A percentile compares a stretch with the other conserved stretches of the same genome.
These are phyloP conservation scores for Rhabdophis nuchalis DNA, from an alignment of 2,797 vertebrate species.

Conservation along the genomic window DNA sequence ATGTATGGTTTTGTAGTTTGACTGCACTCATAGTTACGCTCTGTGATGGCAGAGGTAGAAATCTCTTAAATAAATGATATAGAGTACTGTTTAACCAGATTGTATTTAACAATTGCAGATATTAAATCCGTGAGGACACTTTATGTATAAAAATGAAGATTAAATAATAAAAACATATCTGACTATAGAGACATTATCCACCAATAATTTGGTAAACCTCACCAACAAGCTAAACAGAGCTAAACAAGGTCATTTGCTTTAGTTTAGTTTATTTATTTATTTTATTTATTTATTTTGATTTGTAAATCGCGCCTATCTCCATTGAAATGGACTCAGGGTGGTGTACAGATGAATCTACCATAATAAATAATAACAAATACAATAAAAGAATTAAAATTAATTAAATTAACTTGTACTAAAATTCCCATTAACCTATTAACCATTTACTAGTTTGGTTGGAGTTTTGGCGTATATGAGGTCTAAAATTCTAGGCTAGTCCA, in stretches of 20 bases:
- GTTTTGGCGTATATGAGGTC: too few relatives aligned
- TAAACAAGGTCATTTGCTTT: background rate
- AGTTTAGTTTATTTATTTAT: too few relatives aligned
- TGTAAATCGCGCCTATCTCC: too few relatives aligned
- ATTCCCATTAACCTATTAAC: too few relatives aligned
- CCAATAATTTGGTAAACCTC: background rate
- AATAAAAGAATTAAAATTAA: too few relatives aligned
- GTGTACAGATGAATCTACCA: too few relatives aligned
- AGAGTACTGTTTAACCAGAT: background rate
- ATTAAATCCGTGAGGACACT: background rate
- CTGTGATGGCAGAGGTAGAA: background rate
- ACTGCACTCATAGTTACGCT: background rate
- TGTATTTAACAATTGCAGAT: background rate
- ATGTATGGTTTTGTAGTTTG: background rate
- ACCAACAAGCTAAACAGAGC: background rate
- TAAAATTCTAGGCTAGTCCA: too few relatives aligned
- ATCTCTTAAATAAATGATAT: background rate
- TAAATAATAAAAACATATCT: background rate
- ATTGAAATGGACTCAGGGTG: too few relatives aligned
- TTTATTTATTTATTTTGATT: too few relatives aligned
- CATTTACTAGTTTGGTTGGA: too few relatives aligned
- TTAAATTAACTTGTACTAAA: too few relatives aligned
- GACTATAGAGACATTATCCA: background rate
- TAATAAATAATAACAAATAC: too few relatives aligned
- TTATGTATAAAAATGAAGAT: background rate